Conservation (phyloP, 2,113 vertebrate species). For the Tamias sibiricus region DNA sequence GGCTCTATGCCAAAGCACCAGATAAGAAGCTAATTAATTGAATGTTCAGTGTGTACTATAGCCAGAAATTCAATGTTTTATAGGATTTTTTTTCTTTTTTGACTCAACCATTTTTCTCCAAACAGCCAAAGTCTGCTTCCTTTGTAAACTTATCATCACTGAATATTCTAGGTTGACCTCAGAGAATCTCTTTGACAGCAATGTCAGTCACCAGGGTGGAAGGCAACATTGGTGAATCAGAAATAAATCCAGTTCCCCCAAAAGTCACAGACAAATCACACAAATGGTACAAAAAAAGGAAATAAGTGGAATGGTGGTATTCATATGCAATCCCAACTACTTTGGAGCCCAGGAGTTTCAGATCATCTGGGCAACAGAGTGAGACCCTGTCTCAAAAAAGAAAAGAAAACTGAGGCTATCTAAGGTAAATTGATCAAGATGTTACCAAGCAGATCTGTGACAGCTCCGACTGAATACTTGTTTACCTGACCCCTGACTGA, state of each 20-base stretch:
- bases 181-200: neutral
- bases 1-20: constrained; percentile 26
- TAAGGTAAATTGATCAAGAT: neutral
- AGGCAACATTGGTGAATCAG: neutral
- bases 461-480: too few species aligned
- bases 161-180: neutral
- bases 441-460: neutral
- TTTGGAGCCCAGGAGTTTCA: neutral
- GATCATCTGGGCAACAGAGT: too few species aligned
- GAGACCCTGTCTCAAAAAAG: neutral
- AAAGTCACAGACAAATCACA: neutral
- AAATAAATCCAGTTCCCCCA: neutral
- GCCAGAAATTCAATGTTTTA: constrained; percentile 52
- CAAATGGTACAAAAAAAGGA: neutral
- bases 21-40: constrained; percentile 71
- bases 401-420: neutral
- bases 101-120: neutral
- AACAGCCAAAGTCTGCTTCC: neutral
- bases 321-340: fast-evolving
- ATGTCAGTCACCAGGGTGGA: neutral
- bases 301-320: neutral
- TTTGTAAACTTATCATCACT: neutral
- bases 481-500: neutral
- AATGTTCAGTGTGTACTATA: constrained; percentile 36
- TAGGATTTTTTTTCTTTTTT: constrained; percentile 27